Conservation (phyloP, 2,113 vertebrate genomes). For the Saccopteryx leptura region DNA sequence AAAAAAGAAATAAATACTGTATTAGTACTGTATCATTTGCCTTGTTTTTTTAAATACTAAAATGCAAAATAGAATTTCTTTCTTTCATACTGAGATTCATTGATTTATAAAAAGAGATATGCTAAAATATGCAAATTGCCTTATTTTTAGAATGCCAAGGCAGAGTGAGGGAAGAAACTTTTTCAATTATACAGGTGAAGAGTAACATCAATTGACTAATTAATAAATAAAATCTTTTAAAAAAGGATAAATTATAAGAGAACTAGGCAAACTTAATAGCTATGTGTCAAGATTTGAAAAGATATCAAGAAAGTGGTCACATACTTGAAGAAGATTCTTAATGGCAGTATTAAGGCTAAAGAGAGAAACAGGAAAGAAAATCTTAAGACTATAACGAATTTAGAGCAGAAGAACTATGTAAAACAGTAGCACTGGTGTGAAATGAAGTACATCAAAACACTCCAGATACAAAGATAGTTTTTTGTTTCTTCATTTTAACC, state of each 20-base stretch:
- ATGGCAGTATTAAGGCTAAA: not conserved
- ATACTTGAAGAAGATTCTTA: not conserved
- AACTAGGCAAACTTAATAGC: not conserved
- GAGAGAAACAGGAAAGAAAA: not conserved
- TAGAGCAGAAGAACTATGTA: not conserved
- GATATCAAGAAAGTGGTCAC: not conserved
- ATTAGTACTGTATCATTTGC: not conserved
- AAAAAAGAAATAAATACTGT: not conserved
- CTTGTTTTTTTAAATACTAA: not conserved
- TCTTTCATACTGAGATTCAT: not conserved
- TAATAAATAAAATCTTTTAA: not conserved
- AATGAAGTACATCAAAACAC: not conserved
- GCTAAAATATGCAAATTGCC: not conserved
- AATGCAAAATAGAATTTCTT: not conserved
- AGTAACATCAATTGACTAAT: not conserved
- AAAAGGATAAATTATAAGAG: not conserved
- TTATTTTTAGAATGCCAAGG: not conserved
- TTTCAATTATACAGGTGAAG: not conserved
- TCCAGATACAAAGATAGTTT: fast-evolving
- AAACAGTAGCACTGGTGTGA: not conserved
- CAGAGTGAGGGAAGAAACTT: not conserved
- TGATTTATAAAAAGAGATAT: not conserved
- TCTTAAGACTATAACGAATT: not conserved
- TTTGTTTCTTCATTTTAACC: not conserved
- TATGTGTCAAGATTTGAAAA: not conserved